A percentile compares a stretch with the other conserved stretches of the same genome.
Evolutionary conservation across 1,140 invertebrate genomes (phyloP).

Genomic region (Aleiodes sp.): DNA sequence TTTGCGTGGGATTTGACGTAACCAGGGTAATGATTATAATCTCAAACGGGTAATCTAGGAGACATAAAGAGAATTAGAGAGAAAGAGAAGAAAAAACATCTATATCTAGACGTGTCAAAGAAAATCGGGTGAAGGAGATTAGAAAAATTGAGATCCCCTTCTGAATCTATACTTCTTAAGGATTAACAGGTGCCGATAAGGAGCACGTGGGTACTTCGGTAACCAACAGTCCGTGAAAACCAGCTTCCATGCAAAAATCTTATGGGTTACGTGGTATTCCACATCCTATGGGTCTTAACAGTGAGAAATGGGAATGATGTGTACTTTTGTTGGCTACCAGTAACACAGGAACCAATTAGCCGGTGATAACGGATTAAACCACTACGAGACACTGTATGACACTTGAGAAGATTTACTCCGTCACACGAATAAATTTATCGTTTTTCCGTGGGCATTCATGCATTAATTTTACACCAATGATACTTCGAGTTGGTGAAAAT

Average conservation of each 20-base stretch:
- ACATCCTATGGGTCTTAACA: background rate
- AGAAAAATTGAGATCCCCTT: background rate
- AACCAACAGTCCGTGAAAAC: background rate
- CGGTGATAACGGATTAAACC: too few species aligned
- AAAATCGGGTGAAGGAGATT: background rate
- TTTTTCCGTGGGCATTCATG: too few species aligned
- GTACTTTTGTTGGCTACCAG: too few species aligned
- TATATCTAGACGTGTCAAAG: too few species aligned
- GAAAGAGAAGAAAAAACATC: background rate
- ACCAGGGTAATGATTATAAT: background rate
- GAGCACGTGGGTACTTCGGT: background rate
- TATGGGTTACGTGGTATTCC: background rate
- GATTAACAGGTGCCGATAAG: constrained; percentile 2
- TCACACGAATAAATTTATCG: too few species aligned
- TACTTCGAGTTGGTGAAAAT: too few species aligned
- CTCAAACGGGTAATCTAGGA: background rate
- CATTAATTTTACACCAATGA: too few species aligned
- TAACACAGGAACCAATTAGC: too few species aligned
- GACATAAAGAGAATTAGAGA: background rate
- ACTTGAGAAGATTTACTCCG: too few species aligned
- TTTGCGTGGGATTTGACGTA: background rate
- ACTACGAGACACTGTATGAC: background rate
- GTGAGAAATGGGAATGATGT: background rate
- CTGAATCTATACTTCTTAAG: background rate
- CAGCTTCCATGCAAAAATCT: background rate